Evolutionary conservation across 1,140 invertebrate species (phyloP), one percentile per base, ranked within the genome.

Genomic region (Asbolus verrucosus): DNA sequence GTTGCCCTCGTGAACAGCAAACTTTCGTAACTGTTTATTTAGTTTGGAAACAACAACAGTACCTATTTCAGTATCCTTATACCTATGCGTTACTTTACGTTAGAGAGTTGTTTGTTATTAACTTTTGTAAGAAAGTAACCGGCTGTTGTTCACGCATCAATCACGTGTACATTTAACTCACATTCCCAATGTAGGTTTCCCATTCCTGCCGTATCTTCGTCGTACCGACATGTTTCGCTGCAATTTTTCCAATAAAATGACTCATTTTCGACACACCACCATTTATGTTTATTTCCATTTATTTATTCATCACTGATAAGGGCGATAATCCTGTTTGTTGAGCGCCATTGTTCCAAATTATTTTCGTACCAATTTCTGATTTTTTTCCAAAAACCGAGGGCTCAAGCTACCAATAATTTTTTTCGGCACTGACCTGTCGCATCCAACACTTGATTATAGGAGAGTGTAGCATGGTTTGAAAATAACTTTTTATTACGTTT

Each of bases 111-210:
- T 46, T 54, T 54, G 14, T 54, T 54, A 30, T 13, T 21, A 54
- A 19, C 41, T 46, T 38, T 46, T 16, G 14, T 46, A 46, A 24
- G 46, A 54, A 54, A 54, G 46, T 54, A 54, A 54, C 46, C 46
- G 46, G 46, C 46, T 54, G 16, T n/a, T 46, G 46, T 54, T 30
- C 46, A 54, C 46, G 46, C 9, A 54, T 54, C 46, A 24, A 18
- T 54, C 46, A 54, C 46, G 46, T 54, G 46, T n/a, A 54, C 33
- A 11, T 36, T 36, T 11, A 36, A 36, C 46, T 27, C 46, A 43
- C 39, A 54, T 46, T 46, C 41, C 41, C 2, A 19, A 6, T 46
- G 6, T 15, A 19, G 4, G n/a, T 19, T 9, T 46, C 19, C 8
- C 18, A n/a, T 18, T 46, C 41, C 18, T n/a, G n/a, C n/a, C n/a